A percentile compares a stretch with the other conserved stretches of the same genome.
Conservation (phyloP, 1,140 invertebrate genomes). For the Berghia stephanieae region DNA sequence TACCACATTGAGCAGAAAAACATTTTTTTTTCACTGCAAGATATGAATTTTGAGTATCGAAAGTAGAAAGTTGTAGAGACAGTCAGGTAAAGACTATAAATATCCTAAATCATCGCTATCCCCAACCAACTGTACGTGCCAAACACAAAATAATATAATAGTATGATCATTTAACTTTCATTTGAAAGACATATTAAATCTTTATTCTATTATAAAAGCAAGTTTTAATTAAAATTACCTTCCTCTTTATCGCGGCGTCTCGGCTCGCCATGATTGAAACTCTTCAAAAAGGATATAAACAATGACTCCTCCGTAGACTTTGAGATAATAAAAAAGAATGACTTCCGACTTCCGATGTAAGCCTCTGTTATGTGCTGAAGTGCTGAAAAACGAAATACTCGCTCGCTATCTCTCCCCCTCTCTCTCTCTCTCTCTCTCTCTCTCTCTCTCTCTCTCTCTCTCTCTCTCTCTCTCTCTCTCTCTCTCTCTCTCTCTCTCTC, state of each 20-base stretch:
- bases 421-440: conserved; percentile 21
- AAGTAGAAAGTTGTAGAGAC: too few relatives aligned
- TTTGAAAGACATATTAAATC: not conserved
- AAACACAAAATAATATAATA: not conserved
- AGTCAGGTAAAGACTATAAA: not conserved
- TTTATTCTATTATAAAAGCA: not conserved
- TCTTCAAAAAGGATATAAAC: conserved; percentile 27
- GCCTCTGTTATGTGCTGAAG: not conserved
- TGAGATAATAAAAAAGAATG: not conserved
- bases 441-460: conserved; percentile 21
- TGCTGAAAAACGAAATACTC: not conserved
- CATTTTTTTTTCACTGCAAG: too few relatives aligned
- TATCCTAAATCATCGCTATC: not conserved
- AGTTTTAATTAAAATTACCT: conserved; percentile 38
- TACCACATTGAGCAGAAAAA: too few relatives aligned
- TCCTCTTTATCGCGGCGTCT: conserved; percentile 58
- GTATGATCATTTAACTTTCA: not conserved
- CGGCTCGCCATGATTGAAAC: conserved; percentile 40
- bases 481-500: conserved; percentile 2
- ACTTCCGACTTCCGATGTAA: not conserved
- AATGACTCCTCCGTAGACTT: not conserved
- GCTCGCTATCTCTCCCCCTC: conserved; percentile 9
- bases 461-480: conserved; percentile 18
- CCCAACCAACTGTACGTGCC: not conserved
- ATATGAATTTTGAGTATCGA: too few relatives aligned